Base-by-base conservation (phyloP, 1,140 invertebrate genomes). In the Lerema accius region DNA sequence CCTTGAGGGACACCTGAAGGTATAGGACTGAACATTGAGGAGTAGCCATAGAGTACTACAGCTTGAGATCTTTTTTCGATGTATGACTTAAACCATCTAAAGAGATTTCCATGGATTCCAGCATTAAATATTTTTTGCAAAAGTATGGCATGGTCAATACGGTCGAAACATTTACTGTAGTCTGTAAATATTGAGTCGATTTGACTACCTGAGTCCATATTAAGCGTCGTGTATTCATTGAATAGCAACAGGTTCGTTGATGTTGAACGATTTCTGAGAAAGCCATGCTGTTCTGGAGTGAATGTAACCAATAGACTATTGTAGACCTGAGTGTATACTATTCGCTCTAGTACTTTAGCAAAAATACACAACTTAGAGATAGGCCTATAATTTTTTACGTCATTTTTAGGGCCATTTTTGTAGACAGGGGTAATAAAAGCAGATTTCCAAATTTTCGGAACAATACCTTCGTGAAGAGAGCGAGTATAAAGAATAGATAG, bases 271-370 rank as follows among this genome's bases (percentile, higher is more conserved):
- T 32, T 32, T 32, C 9, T 32, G 3, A 32, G 4, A 10, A 32
- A 32, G 28, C 28, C 28, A 32, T 32, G 28, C 9, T 32, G 28
- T 32, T 32, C 28, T 10, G 4, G 28, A 32, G 9, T 32, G 7
- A 32, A 32, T 6, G 28, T 32, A 23, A 5, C 5, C 19, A 5
- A 2, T 23, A 23, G 19, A 23, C 19, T 23, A 5, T 5, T 5
- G 19, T 23, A 23, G 19, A 23, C 19, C 2, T 2, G 5, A 3
- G 19, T 5, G 19, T 23, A 23, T 23, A 23, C 51, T 3, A 76
- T 16, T 11, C 39, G 16, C 32, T 76, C 67, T 2, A 76, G 39
- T 26, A 67, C 14, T 50, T 76, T 73, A 0, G 67, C 58, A 46
- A 76, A 68, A 4, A 76, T 4, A 26, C 67, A 71, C 14, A 32